Conservation (phyloP, 2,797 vertebrate genomes). For the Eidolon dupreanum region DNA sequence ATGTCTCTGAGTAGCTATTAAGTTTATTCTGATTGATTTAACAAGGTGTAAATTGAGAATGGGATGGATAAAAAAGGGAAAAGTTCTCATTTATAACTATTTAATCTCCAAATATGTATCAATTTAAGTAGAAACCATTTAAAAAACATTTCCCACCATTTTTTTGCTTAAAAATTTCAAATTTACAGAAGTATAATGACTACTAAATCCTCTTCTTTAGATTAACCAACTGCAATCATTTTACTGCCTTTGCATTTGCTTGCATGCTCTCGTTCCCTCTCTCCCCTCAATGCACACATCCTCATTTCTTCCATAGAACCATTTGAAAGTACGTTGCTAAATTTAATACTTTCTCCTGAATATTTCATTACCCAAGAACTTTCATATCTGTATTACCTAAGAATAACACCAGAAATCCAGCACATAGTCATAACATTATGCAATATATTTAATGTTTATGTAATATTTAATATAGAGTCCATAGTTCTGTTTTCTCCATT, state of each 20-base stretch:
- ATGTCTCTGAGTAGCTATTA: no score
- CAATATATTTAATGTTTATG: background rate
- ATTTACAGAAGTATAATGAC: background rate
- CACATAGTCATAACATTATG: background rate
- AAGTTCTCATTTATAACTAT: background rate
- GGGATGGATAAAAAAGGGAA: background rate
- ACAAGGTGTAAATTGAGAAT: background rate
- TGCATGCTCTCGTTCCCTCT: background rate
- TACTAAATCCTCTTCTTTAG: background rate
- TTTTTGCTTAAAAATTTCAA: background rate
- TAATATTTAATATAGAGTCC: background rate
- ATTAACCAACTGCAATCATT: background rate
- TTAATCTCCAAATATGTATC: background rate
- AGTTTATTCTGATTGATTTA: constrained; percentile 15
- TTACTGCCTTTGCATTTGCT: background rate
- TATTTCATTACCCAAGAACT: background rate
- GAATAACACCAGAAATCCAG: background rate
- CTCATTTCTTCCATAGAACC: background rate
- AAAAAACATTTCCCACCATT: background rate
- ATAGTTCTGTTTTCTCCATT: background rate
- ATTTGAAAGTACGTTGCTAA: background rate
- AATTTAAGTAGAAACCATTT: background rate
- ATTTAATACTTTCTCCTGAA: background rate
- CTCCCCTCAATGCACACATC: background rate
- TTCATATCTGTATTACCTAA: background rate